Evolutionary conservation across 2,113 vertebrate species (phyloP).

Genomic region (Anoplopoma fimbria): DNA sequence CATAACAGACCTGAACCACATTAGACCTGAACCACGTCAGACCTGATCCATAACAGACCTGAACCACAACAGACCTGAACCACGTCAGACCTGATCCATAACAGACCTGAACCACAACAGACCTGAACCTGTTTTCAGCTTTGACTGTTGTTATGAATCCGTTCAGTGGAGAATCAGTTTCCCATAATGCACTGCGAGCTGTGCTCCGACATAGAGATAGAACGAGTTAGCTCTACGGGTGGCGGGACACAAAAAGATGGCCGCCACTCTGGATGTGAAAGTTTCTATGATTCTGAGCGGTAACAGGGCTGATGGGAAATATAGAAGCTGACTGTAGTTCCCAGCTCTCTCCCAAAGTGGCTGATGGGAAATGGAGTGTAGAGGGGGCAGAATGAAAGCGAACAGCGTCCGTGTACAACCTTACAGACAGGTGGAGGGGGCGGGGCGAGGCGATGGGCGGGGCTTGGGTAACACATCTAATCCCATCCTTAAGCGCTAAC

Average conservation of each 20-base stretch:
- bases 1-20: no score
- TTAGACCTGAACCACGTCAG: no score
- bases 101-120: neutral
- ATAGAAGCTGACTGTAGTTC: neutral
- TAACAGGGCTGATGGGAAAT: no score
- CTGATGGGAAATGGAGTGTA: conserved; percentile 47
- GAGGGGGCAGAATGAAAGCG: neutral
- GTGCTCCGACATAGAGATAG: neutral
- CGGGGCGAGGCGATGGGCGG: neutral
- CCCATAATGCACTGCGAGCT: conserved; percentile 36
- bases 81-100: neutral
- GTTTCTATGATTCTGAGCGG: no score
- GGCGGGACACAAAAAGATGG: no score
- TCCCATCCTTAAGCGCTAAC: conserved; percentile 44
- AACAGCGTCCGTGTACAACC: conserved; percentile 14
- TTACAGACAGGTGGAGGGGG: neutral
- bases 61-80: no score
- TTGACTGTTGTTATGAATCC: neutral
- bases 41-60: neutral
- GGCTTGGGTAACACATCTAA: conserved; percentile 44
- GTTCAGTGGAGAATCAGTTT: conserved; percentile 16
- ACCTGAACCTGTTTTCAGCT: neutral
- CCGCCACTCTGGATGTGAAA: no score
- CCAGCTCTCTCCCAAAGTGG: conserved; percentile 8
- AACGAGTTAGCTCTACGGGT: neutral